Evolutionary conservation across 2,113 vertebrate genomes (phyloP).

Genomic region (Eira barbara): DNA sequence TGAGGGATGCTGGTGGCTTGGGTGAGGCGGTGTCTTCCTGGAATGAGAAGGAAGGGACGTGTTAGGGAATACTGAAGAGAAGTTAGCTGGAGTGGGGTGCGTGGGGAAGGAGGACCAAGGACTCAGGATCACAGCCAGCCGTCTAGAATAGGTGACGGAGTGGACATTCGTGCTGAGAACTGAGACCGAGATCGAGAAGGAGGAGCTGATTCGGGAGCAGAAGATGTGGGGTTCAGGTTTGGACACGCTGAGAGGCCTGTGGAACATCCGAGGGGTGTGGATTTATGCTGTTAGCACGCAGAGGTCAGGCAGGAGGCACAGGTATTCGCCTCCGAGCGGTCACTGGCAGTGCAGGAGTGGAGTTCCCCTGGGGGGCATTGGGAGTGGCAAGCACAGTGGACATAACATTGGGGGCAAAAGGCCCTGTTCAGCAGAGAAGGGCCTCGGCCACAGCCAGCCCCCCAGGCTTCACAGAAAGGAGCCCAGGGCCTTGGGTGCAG

Average conservation of each 20-base stretch:
- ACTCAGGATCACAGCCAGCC: too few relatives aligned
- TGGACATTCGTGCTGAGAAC: neutral
- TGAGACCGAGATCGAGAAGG: neutral
- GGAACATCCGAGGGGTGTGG: neutral
- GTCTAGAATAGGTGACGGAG: neutral
- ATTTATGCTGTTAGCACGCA: neutral
- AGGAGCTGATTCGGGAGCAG: neutral
- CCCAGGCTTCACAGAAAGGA: neutral
- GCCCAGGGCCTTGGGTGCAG: too few relatives aligned
- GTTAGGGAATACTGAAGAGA: neutral
- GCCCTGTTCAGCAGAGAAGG: neutral
- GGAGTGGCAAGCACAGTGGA: fast-evolving
- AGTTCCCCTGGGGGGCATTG: neutral
- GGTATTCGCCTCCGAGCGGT: neutral
- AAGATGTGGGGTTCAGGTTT: neutral
- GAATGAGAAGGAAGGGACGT: neutral
- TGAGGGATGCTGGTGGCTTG: neutral
- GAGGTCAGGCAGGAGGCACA: neutral
- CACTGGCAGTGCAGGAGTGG: neutral
- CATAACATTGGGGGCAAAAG: neutral
- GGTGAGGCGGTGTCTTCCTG: neutral
- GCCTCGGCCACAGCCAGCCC: neutral
- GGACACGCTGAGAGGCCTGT: neutral
- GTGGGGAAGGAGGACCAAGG: neutral
- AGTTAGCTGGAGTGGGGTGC: too few relatives aligned